Conservation (phyloP, 1,140 invertebrate genomes). For the Lordiphosa stackelbergi region DNA sequence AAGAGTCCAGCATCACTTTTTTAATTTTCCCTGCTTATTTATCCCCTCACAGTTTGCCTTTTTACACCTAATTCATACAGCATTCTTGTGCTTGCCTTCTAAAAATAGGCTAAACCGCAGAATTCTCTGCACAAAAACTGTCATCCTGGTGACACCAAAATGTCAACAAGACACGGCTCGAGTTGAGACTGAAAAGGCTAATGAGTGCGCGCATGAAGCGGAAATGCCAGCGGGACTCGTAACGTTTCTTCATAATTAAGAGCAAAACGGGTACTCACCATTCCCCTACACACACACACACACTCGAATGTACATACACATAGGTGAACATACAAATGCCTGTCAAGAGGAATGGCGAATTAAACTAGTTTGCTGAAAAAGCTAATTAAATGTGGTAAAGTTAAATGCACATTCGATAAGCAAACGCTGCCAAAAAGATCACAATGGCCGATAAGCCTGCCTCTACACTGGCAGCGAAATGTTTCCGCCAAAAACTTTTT, state of each 20-base stretch:
- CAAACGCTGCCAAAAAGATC: background rate
- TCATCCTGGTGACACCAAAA: conserved; percentile 51
- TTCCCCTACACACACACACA: background rate
- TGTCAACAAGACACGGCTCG: conserved; percentile 51
- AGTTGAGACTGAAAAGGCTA: conserved; percentile 58
- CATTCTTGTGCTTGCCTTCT: background rate
- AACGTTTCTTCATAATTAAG: conserved; percentile 52
- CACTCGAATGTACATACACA: conserved; percentile 5
- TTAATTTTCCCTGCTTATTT: too few relatives aligned
- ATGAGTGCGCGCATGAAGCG: conserved; percentile 62
- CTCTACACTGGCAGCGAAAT: too few relatives aligned
- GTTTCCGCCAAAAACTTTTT: conserved; percentile 9
- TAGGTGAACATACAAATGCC: background rate
- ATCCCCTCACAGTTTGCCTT: too few relatives aligned
- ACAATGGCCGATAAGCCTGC: too few relatives aligned
- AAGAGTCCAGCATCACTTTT: too few relatives aligned
- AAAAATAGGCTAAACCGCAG: conserved; percentile 34
- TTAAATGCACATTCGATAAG: conserved; percentile 42
- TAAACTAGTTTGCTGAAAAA: conserved; percentile 21
- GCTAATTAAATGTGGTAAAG: conserved; percentile 36
- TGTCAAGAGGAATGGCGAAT: conserved; percentile 23
- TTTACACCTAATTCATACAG: too few relatives aligned
- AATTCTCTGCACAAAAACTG: conserved; percentile 29
- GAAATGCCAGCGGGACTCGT: conserved; percentile 54
- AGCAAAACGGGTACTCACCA: conserved; percentile 41